Evolutionary conservation across 2,113 vertebrate genomes (phyloP).

Genomic region (Pheucticus melanocephalus): DNA sequence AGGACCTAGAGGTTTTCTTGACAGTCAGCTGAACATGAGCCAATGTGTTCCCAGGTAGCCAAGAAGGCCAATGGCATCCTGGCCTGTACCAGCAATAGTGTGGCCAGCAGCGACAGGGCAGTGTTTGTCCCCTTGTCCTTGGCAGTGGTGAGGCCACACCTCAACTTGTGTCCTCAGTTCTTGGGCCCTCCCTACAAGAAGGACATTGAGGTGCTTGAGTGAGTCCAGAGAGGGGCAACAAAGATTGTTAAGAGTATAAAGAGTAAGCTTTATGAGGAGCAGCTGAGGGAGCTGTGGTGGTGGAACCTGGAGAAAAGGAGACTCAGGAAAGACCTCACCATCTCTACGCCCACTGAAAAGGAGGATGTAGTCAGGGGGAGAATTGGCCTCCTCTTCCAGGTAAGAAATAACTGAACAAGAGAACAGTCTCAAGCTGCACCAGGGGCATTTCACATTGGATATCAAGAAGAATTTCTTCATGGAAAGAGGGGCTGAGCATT

Average conservation of each 20-base stretch:
- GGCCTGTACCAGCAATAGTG: neutral
- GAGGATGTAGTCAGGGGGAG: neutral
- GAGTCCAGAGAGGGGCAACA: neutral
- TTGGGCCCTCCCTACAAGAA: neutral
- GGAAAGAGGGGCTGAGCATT: neutral
- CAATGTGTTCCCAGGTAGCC: neutral
- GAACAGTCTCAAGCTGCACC: neutral
- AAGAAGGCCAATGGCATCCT: neutral
- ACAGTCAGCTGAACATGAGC: neutral
- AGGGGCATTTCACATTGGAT: fast-evolving
- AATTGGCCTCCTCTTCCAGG: neutral
- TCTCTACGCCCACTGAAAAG: neutral
- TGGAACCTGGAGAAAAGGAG: neutral
- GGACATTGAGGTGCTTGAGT: neutral
- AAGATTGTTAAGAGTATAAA: neutral
- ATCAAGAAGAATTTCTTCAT: neutral
- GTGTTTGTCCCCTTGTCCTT: fast-evolving
- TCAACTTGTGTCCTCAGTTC: neutral
- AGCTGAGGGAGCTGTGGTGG: neutral
- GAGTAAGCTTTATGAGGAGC: neutral
- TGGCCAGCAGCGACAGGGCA: neutral
- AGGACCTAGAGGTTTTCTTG: fast-evolving
- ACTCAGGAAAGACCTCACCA: neutral
- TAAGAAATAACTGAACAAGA: neutral
- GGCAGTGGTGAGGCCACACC: neutral